Conservation (phyloP, 2,888 invertebrate genomes). For the Patella ulyssiponensis region DNA sequence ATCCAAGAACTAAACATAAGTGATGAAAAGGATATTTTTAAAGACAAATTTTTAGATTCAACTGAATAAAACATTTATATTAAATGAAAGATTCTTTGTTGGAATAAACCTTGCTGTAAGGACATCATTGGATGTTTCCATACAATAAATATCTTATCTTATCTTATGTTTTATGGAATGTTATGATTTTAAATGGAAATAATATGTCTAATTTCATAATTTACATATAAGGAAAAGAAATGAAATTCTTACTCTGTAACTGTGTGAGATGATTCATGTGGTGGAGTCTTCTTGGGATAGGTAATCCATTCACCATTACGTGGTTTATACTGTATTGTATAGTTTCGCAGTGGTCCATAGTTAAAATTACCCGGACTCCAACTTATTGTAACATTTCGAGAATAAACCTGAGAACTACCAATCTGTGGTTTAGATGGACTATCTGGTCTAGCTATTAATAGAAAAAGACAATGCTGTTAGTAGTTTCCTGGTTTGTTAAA, state of each 20-base stretch:
- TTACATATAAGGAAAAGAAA: neutral
- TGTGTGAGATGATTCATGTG: constrained; percentile 88
- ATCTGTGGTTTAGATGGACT: constrained; percentile 90
- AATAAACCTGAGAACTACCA: constrained; percentile 88
- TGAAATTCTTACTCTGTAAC: constrained; percentile 77
- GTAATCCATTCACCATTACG: constrained; percentile 83
- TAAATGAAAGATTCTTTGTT: no score
- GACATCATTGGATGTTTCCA: no score
- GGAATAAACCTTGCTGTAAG: no score
- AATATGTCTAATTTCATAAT: neutral
- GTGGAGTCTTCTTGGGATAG: constrained; percentile 86
- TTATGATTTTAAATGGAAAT: no score
- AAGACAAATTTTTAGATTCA: neutral
- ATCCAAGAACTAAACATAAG: no score
- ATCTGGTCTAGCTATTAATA: constrained; percentile 81
- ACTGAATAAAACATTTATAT: neutral
- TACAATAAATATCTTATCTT: no score
- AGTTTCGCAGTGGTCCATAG: constrained; percentile 92
- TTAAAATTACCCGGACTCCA: constrained; percentile 98
- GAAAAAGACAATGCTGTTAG: no score
- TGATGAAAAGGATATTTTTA: no score
- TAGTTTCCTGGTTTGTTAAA: no score
- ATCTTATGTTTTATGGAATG: no score
- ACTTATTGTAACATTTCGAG: constrained; percentile 93
- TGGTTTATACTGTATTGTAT: constrained; percentile 82